Conservation (phyloP, 1,140 invertebrate genomes). For the Araneus ventricosus region DNA sequence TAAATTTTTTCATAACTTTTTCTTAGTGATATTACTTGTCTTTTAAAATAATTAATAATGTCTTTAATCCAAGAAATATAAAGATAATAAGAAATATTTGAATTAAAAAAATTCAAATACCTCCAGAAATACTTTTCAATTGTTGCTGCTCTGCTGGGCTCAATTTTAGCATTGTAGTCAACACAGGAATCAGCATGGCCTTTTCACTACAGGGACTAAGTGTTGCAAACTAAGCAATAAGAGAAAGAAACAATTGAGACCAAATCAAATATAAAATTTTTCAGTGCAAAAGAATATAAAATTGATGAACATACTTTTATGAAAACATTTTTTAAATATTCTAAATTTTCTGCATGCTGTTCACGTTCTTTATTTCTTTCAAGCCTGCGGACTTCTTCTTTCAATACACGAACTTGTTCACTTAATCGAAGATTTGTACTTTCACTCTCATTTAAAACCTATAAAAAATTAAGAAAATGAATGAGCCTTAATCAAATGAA, state of each 20-base stretch:
- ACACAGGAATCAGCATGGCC: slow-evolving; percentile 91
- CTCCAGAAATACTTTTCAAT: slow-evolving; percentile 88
- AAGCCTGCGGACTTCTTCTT: slow-evolving; percentile 93
- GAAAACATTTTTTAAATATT: slow-evolving; percentile 98
- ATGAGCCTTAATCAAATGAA: no score
- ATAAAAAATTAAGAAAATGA: background rate
- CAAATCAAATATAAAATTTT: background rate
- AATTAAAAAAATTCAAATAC: slow-evolving; percentile 79
- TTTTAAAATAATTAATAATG: background rate
- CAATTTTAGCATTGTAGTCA: slow-evolving; percentile 94
- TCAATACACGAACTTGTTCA: slow-evolving; percentile 93
- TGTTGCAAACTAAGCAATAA: slow-evolving; percentile 89
- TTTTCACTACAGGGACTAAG: slow-evolving; percentile 91
- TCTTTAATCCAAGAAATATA: background rate
- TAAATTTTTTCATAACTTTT: background rate
- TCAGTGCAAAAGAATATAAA: background rate
- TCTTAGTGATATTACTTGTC: background rate
- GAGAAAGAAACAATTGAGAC: background rate
- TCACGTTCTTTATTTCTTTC: slow-evolving; percentile 91
- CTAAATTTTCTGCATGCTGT: slow-evolving; percentile 91
- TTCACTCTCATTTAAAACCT: slow-evolving; percentile 92
- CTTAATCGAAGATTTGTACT: slow-evolving; percentile 92
- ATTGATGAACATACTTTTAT: slow-evolving; percentile 86
- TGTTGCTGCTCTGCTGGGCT: slow-evolving; percentile 91
- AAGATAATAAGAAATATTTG: background rate